Conservation (phyloP, 2,888 invertebrate species). For the Petrophora chlorosata region DNA sequence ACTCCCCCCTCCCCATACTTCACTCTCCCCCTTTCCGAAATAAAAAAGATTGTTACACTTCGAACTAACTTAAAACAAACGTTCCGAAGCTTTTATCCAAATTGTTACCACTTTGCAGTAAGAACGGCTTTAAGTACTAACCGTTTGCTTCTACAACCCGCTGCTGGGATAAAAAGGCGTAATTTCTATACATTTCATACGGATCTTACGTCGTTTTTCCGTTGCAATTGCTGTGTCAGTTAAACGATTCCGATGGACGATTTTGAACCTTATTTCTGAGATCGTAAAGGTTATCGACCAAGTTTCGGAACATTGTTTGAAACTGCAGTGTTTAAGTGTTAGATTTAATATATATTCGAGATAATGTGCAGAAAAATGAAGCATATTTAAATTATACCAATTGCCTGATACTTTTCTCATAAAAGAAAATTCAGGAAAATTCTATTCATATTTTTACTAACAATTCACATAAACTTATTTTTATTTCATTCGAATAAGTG, state of each 20-base stretch:
- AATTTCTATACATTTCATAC: background rate
- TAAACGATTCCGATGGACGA: conserved; percentile 1
- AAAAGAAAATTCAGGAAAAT: too few relatives aligned
- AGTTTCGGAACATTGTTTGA: conserved; percentile 1
- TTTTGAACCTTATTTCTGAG: conserved; percentile 19
- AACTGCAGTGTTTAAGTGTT: background rate
- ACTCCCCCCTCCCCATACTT: too few relatives aligned
- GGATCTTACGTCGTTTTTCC: conserved; percentile 15
- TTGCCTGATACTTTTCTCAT: too few relatives aligned
- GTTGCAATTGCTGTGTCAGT: conserved; percentile 9
- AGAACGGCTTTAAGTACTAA: conserved; percentile 10
- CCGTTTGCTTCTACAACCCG: background rate
- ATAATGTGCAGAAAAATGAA: too few relatives aligned
- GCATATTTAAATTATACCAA: too few relatives aligned
- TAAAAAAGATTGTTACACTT: conserved; percentile 13
- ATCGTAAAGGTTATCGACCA: background rate
- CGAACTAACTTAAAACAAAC: conserved; percentile 35
- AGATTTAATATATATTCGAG: background rate
- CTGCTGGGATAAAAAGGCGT: conserved; percentile 1
- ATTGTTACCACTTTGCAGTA: conserved; percentile 37
- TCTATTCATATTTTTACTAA: too few relatives aligned
- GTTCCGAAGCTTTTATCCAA: conserved; percentile 35
- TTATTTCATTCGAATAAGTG: too few relatives aligned
- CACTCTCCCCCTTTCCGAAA: background rate
- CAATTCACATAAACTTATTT: too few relatives aligned